Conservation (phyloP, 2,888 invertebrate species). For the Tachina fera region DNA sequence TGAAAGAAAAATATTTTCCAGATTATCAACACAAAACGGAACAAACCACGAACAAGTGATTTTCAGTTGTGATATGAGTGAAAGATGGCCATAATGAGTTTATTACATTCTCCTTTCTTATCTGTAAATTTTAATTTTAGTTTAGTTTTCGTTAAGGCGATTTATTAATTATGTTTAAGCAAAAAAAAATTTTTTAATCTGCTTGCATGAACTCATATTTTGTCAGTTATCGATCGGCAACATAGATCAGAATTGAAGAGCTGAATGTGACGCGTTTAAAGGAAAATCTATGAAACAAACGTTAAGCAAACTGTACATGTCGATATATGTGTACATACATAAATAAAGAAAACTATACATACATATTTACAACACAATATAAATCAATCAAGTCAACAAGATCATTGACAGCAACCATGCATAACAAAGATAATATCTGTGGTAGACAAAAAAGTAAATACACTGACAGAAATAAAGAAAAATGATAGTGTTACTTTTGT, state of each 20-base stretch:
- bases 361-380: conserved; percentile 78
- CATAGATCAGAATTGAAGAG: conserved; percentile 2
- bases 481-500: too few relatives aligned
- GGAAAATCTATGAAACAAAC: conserved; percentile 17
- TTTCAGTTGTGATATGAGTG: conserved; percentile 58
- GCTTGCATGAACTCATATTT: conserved; percentile 50
- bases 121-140: conserved; percentile 47
- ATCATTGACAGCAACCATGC: conserved; percentile 81
- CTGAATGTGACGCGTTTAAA: conserved; percentile 16
- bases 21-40: conserved; percentile 16
- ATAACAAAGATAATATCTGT: conserved; percentile 65
- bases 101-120: conserved; percentile 59
- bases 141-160: conserved; percentile 74
- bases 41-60: conserved; percentile 44
- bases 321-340: not conserved
- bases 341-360: conserved; percentile 39
- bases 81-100: conserved; percentile 67
- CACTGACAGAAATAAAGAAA: conserved; percentile 3
- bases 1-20: conserved; percentile 24
- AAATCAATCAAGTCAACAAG: conserved; percentile 81
- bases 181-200: not conserved
- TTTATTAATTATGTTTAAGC: conserved; percentile 73
- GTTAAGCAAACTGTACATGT: too few relatives aligned
- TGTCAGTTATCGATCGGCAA: conserved; percentile 54
- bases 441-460: conserved; percentile 26